Conservation (phyloP, 1,140 invertebrate species). For the Phortica variegata region DNA sequence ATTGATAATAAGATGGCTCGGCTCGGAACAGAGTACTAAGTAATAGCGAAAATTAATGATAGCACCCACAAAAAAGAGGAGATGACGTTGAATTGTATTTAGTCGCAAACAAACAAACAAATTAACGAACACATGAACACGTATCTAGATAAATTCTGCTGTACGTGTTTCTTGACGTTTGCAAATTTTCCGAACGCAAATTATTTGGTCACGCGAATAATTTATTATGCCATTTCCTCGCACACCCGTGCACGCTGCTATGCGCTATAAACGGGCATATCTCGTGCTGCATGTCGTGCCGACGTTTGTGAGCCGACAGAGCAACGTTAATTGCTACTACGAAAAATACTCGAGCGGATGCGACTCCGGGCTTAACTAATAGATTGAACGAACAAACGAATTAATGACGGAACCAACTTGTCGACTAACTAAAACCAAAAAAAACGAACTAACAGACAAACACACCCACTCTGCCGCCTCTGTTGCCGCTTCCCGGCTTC, state of each 20-base stretch:
- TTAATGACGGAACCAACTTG: no score
- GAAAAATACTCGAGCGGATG: conserved; percentile 25
- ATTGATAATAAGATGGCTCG: conserved; percentile 11
- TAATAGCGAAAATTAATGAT: neutral
- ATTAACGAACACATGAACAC: no score
- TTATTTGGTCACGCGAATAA: conserved; percentile 54
- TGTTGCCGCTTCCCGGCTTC: neutral
- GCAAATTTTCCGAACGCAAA: conserved; percentile 38
- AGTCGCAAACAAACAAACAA: no score
- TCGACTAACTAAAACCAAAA: no score
- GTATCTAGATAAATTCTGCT: neutral
- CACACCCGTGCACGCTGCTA: conserved; percentile 13
- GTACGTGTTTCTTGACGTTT: conserved; percentile 19
- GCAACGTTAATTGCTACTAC: no score
- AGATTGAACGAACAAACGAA: no score
- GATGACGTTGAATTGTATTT: no score
- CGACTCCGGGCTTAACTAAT: no score
- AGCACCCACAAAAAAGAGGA: neutral
- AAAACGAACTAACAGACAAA: neutral
- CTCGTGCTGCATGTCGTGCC: conserved; percentile 33
- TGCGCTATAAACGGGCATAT: neutral
- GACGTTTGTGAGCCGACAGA: no score
- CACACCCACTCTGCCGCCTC: conserved; percentile 3
- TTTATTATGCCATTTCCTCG: conserved; percentile 43
- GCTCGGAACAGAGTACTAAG: neutral